These are phyloP conservation scores for Halocynthia roretzi DNA, from an alignment of 23 tunicate species.

Conservation along the genomic window DNA sequence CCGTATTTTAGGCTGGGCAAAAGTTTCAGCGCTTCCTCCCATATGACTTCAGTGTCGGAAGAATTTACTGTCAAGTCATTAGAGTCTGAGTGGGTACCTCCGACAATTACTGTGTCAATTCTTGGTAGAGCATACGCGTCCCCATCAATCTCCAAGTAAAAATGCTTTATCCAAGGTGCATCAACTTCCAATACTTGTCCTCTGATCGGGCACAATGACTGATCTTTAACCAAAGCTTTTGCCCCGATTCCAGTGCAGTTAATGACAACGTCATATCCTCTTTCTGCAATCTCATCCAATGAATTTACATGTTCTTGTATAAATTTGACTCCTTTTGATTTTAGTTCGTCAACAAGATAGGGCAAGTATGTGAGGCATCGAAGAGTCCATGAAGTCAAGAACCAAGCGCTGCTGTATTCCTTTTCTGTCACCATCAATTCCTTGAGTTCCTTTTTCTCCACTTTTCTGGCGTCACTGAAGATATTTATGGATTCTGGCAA, in stretches of 20 bases:
- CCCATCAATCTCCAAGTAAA: conserved; percentile 14
- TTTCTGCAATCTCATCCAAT: conserved; percentile 38
- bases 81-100: conserved; percentile 57
- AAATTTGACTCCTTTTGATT: conserved; percentile 47
- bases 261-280: conserved; percentile 49
- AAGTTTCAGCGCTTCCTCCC: conserved; percentile 45
- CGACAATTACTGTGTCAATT: conserved; percentile 49
- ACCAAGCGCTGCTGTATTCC: background rate
- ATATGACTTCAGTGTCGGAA: conserved; percentile 37
- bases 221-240: conserved; percentile 25
- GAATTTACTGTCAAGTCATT: conserved; percentile 29
- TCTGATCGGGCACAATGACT: conserved; percentile 34
- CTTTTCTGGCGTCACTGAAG: background rate
- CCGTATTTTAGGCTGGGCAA: conserved; percentile 54
- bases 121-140: conserved; percentile 50
- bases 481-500: too few species aligned
- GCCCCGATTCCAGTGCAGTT: conserved; percentile 79
- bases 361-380: conserved; percentile 51
- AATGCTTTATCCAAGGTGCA: conserved; percentile 87
- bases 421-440: too few species aligned
- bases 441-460: background rate
- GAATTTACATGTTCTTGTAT: conserved; percentile 32
- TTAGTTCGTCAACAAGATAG: conserved; percentile 27
- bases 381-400: conserved; percentile 53
- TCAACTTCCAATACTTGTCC: conserved; percentile 71